Evolutionary conservation across 2,797 vertebrate genomes (phyloP).

Genomic region (Pangasius krempfi): DNA sequence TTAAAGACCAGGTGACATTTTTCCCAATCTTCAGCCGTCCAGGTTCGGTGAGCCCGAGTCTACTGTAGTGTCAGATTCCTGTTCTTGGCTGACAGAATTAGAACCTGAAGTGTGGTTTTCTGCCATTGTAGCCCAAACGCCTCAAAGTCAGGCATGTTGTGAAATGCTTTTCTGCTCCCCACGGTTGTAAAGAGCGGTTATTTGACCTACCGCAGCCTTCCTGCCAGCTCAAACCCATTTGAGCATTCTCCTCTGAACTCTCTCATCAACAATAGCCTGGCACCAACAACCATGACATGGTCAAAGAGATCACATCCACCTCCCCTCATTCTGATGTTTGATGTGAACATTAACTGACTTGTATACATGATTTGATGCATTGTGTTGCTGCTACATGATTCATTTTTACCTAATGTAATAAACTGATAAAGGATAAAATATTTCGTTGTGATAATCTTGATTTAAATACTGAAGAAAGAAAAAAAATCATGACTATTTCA

Average conservation of each 20-base stretch:
- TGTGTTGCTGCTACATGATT: not conserved
- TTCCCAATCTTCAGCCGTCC: not conserved
- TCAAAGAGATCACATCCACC: not conserved
- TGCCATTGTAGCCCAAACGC: not conserved
- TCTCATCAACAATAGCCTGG: not conserved
- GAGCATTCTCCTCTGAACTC: not conserved
- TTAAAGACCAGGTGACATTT: not conserved
- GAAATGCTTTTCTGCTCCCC: not conserved
- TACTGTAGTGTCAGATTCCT: not conserved
- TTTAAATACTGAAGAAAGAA: not conserved
- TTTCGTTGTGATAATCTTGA: not conserved
- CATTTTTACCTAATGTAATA: not conserved
- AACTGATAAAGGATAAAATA: not conserved
- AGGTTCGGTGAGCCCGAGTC: not conserved
- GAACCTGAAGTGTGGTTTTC: not conserved
- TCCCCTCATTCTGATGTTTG: not conserved
- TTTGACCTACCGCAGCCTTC: not conserved
- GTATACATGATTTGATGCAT: not conserved
- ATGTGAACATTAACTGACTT: not conserved
- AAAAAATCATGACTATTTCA: not conserved
- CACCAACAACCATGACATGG: not conserved
- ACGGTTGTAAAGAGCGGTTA: not conserved
- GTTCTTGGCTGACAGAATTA: not conserved
- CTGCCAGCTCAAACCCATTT: not conserved
- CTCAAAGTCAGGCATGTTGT: not conserved